Base-by-base conservation (phyloP, 2,113 vertebrate species). In the Heterotis niloticus region DNA sequence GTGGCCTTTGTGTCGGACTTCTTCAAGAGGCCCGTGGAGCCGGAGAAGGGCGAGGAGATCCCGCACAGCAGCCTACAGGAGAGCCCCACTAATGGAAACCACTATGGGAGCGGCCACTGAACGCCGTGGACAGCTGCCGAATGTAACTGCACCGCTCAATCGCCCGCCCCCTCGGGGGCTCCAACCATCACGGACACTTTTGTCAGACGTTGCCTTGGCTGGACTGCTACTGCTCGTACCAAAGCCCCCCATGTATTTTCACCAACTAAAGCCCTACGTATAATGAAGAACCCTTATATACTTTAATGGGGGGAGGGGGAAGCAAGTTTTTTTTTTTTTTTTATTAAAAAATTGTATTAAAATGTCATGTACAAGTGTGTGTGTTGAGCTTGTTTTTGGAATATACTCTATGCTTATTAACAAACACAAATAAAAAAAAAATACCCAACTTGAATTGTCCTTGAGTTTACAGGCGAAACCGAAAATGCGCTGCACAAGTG, bases 1-100 rank as follows among this genome's bases (percentile, higher is more conserved):
- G 95, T 91, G 79, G 91, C 95, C 16, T 97, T 91, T 0, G 96
- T 98, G 79, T 98, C 98, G 0, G 95, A 97, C 89, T 98, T 99
- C 86, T 99, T 99, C 90, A 97, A 97, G 89, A 88, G 88, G 12
- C 87, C 77, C 13, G 87, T 67, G 0, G 86, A 87, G 10, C 79
- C 89, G 56, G 88, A 84, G 0, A 93, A 94, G 81, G 93, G 93
- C 1, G 88, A 85, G 1, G 93, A 96, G 13, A 87, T 89, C 78
- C 93, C 93, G 0, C 96, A 98, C 57, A 93, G 95, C 11, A 96
- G 91, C 74, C 91, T 98, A 60, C 94, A 96, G 5, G 97, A 98
- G 82, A 95, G 93, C 0, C 88, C 95, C 0, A 95, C 95, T 0
- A 93, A 95, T 0, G 94, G 93, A 88, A 96, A 97, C 90, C 94